These are phyloP conservation scores for Melanotaenia pygmaea DNA, from an alignment of 2,797 vertebrate genomes.

Conservation along the genomic window DNA sequence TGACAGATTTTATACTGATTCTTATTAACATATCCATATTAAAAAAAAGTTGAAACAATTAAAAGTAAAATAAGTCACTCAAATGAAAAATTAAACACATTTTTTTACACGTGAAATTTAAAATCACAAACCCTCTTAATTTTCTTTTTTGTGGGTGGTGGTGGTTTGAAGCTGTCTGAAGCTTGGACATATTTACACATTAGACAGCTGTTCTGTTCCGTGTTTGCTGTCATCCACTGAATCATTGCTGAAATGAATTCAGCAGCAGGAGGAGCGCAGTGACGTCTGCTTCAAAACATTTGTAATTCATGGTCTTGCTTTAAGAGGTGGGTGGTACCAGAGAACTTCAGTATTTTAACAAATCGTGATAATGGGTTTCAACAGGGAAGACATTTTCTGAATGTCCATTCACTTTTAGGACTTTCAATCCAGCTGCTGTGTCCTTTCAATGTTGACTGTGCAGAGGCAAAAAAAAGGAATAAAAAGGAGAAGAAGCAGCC, in stretches of 20 bases:
- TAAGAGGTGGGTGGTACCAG: background rate
- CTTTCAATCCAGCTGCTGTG: background rate
- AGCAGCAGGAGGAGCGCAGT: constrained; percentile 1
- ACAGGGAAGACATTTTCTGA: background rate
- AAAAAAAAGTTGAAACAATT: background rate
- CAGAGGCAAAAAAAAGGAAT: background rate
- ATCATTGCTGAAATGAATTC: constrained; percentile 4
- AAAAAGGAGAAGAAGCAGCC: constrained; percentile 50
- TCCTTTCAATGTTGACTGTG: constrained; percentile 5
- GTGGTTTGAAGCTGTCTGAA: background rate
- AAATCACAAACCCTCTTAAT: constrained; percentile 3
- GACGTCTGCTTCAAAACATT: constrained; percentile 12
- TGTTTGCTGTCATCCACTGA: background rate
- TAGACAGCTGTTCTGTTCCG: background rate
- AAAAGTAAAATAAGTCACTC: background rate
- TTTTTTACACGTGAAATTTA: constrained; percentile 16
- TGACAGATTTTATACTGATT: background rate
- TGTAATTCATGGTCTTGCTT: background rate
- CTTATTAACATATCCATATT: background rate
- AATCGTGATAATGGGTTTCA: constrained; percentile 3
- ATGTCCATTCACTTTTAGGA: constrained; percentile 9
- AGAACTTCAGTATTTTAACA: constrained; percentile 13
- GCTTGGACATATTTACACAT: constrained; percentile 1
- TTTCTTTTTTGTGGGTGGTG: background rate
- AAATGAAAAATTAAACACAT: constrained; percentile 5